A percentile compares a stretch with the other conserved stretches of the same genome.
Evolutionary conservation across 1,140 invertebrate species (phyloP).

Genomic region (Tigriopus japonicus): DNA sequence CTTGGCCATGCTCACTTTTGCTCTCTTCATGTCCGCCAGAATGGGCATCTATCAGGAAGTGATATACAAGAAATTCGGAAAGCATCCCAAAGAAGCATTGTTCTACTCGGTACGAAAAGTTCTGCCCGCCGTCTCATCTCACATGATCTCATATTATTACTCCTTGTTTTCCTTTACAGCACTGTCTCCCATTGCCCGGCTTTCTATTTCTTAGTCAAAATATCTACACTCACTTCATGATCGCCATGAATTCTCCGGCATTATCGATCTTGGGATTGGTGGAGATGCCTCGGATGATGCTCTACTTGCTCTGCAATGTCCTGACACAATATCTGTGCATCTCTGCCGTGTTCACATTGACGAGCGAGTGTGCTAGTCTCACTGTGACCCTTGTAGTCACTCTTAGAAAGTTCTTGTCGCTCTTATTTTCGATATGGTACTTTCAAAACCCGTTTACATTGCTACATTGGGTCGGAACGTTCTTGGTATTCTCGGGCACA

Average conservation of each 20-base stretch:
- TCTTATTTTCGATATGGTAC: conserved; percentile 86
- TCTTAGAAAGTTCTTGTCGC: conserved; percentile 78
- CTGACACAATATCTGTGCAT: conserved; percentile 90
- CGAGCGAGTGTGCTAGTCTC: conserved; percentile 77
- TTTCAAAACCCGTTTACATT: conserved; percentile 84
- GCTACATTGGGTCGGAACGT: conserved; percentile 77
- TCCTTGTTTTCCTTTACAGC: conserved; percentile 32
- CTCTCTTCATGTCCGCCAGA: conserved; percentile 74
- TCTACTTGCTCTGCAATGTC: conserved; percentile 62
- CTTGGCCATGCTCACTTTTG: conserved; percentile 62
- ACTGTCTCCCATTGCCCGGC: conserved; percentile 65
- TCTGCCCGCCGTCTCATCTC: background rate
- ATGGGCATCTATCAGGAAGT: conserved; percentile 95
- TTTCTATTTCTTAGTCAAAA: conserved; percentile 55
- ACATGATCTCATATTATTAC: background rate
- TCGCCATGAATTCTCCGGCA: conserved; percentile 24
- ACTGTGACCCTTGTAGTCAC: conserved; percentile 92
- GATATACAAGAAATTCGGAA: conserved; percentile 65
- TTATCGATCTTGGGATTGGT: conserved; percentile 31
- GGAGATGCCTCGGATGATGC: conserved; percentile 25
- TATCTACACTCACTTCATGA: conserved; percentile 42
- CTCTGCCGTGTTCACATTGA: conserved; percentile 77
- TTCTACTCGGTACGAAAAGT: conserved; percentile 54
- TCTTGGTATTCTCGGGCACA: conserved; percentile 78
- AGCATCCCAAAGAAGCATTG: conserved; percentile 81